Evolutionary conservation across 2,888 invertebrate genomes (phyloP).

Genomic region (Lypha dubia): DNA sequence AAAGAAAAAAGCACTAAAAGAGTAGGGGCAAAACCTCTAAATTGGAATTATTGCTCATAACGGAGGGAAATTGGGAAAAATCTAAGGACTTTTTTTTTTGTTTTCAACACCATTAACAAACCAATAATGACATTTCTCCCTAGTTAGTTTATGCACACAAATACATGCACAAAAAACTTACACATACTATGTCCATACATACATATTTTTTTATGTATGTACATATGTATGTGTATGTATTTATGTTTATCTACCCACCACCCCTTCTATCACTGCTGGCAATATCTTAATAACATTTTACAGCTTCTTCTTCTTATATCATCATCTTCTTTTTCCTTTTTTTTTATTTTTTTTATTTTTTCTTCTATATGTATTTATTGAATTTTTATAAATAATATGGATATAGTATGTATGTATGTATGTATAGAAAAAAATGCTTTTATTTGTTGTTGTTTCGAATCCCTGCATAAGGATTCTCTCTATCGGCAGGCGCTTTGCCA

Average conservation of each 20-base stretch:
- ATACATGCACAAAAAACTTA: background rate
- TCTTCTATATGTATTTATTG: slow-evolving; percentile 72
- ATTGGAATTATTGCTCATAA: background rate
- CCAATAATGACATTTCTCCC: slow-evolving; percentile 71
- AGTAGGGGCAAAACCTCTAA: background rate
- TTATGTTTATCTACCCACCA: slow-evolving; percentile 20
- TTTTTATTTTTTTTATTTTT: slow-evolving; percentile 31
- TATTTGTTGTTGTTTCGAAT: slow-evolving; percentile 62
- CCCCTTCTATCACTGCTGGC: background rate
- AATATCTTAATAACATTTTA: slow-evolving; percentile 33
- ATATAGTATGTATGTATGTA: slow-evolving; percentile 18
- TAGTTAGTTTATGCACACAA: background rate
- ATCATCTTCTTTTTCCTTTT: slow-evolving; percentile 22
- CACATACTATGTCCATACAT: too few species aligned
- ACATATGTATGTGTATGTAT: too few species aligned
- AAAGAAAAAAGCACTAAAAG: background rate
- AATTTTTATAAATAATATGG: slow-evolving; percentile 72
- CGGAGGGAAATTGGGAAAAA: slow-evolving; percentile 46
- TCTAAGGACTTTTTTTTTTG: slow-evolving; percentile 41
- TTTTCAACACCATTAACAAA: slow-evolving; percentile 70
- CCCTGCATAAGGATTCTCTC: slow-evolving; percentile 73
- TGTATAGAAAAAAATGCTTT: slow-evolving; percentile 57
- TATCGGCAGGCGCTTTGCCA: slow-evolving; percentile 71
- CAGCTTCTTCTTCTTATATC: slow-evolving; percentile 60
- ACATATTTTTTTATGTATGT: too few species aligned